Conservation (phyloP, 2,888 invertebrate species). For the Caenorhabditis macrosperma region DNA sequence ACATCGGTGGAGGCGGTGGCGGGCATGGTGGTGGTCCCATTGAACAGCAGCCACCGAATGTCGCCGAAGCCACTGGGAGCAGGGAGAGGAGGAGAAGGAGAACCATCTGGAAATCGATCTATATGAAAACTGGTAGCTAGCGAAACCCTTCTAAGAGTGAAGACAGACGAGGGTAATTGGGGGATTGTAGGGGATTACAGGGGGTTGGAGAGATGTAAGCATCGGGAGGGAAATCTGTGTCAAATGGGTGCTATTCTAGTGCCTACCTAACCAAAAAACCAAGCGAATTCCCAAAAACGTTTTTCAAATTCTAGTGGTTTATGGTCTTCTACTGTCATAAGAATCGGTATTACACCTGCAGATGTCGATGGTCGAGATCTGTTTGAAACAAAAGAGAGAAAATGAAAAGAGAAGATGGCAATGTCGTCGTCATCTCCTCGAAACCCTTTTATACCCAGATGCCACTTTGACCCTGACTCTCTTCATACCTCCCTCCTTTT, state of each 20-base stretch:
- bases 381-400: constrained; percentile 47
- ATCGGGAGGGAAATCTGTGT: neutral
- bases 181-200: constrained; percentile 2
- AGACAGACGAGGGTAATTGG: no score
- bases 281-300: neutral
- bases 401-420: constrained; percentile 34
- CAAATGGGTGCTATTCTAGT: neutral
- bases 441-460: constrained; percentile 43
- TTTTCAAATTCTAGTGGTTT: neutral
- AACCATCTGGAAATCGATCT: constrained; percentile 41
- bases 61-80: constrained; percentile 42
- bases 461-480: constrained; percentile 46
- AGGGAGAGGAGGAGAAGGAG: constrained; percentile 45
- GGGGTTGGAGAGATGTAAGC: constrained; percentile 19
- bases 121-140: no score
- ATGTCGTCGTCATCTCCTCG: neutral
- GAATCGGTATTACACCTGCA: constrained; percentile 3
- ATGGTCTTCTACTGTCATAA: neutral
- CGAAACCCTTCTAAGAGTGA: no score
- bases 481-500: constrained; percentile 17
- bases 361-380: neutral
- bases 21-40: constrained; percentile 65
- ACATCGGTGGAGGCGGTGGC: constrained; percentile 62
- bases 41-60: constrained; percentile 66
- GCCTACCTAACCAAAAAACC: no score